phyloP scores from a whole-genome alignment of 2,113 vertebrate species.

The Alexandromys fortis region DNA sequence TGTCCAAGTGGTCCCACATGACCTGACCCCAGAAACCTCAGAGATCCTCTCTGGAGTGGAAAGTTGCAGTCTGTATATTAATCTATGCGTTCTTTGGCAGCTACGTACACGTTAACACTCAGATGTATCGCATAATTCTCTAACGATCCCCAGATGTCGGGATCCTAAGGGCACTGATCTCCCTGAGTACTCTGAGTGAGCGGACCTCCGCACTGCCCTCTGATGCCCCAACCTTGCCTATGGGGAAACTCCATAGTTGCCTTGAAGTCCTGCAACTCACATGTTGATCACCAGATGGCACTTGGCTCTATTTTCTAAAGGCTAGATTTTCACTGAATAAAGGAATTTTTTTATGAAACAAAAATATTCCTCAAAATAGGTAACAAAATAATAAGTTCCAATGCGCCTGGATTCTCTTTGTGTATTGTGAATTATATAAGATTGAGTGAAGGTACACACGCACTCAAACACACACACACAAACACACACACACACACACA shows the following conservation, averaged over 20 bases:
- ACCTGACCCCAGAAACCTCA: rapidly evolving
- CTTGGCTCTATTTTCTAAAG: not conserved
- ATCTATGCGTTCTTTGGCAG: not conserved
- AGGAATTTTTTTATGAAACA: not conserved
- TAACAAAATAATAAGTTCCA: not conserved
- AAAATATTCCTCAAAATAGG: not conserved
- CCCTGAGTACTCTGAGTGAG: not conserved
- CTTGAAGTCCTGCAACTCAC: not conserved
- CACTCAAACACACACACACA: too few relatives aligned
- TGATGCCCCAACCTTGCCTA: not conserved
- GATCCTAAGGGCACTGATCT: not conserved
- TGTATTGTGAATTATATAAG: not conserved
- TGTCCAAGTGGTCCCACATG: not conserved
- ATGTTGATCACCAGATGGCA: not conserved
- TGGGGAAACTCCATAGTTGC: not conserved
- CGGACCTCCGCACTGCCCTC: not conserved
- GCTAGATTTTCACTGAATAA: not conserved
- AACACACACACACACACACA: too few relatives aligned
- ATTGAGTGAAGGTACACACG: not conserved
- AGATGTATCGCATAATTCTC: not conserved
- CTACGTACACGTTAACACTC: not conserved
- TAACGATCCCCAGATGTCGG: not conserved
- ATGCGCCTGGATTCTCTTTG: not conserved
- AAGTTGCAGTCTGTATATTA: not conserved
- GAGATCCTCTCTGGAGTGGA: not conserved